phyloP scores from a whole-genome alignment of 2,113 vertebrate species.

The Plecotus auritus region DNA sequence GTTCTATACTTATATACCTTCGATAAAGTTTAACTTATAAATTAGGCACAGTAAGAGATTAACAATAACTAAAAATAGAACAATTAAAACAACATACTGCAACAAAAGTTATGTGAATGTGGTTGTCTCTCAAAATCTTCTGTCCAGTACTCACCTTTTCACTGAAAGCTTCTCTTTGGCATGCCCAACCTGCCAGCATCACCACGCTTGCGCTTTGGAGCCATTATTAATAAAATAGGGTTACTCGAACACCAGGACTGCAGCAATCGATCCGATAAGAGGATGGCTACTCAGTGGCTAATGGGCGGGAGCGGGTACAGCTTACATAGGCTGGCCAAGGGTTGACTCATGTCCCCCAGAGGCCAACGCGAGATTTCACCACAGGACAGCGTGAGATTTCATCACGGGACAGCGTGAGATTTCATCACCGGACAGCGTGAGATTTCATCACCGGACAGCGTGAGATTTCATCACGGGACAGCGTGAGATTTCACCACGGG shows the following conservation, averaged over 20 bases:
- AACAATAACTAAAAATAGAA: no score
- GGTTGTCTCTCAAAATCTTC: neutral
- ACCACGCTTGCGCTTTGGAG: no score
- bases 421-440: neutral
- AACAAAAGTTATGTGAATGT: neutral
- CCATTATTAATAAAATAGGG: neutral
- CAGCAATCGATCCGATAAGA: no score
- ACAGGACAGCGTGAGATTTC: neutral
- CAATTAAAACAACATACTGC: no score
- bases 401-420: no score
- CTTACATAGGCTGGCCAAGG: neutral
- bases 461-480: neutral
- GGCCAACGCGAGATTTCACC: neutral
- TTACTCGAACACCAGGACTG: neutral
- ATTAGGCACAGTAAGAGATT: no score
- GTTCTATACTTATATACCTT: neutral
- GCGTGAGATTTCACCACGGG: neutral
- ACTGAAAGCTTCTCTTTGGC: neutral
- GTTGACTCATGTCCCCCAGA: neutral
- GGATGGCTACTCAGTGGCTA: neutral
- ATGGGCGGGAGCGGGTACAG: fast-evolving
- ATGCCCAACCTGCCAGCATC: no score
- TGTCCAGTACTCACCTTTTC: neutral
- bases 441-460: no score
- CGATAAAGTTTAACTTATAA: no score